These are phyloP conservation scores for Agonopterix subpropinquella DNA, from an alignment of 2,888 invertebrate genomes.

Conservation along the genomic window DNA sequence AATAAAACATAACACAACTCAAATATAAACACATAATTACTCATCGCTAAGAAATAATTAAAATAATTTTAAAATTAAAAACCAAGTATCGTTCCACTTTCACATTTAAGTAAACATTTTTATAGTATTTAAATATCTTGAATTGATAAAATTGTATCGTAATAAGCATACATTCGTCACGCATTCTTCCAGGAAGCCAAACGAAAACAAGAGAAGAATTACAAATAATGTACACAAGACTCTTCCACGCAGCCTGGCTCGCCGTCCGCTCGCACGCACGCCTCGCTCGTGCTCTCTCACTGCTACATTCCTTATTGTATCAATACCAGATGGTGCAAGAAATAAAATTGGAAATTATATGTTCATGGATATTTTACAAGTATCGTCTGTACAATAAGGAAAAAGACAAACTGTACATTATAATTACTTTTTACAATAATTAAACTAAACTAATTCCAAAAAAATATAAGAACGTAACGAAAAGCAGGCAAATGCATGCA, in stretches of 20 bases:
- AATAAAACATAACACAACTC: conserved; percentile 77
- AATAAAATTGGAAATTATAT: conserved; percentile 81
- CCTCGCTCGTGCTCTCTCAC: conserved; percentile 59
- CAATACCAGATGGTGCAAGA: conserved; percentile 81
- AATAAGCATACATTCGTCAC: conserved; percentile 44
- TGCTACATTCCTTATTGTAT: conserved; percentile 82
- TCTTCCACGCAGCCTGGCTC: conserved; percentile 35
- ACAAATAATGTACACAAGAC: conserved; percentile 28
- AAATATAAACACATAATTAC: conserved; percentile 72
- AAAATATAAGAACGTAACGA: conserved; percentile 75
- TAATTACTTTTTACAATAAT: conserved; percentile 70
- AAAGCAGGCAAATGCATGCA: conserved; percentile 85
- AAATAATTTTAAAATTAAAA: conserved; percentile 54
- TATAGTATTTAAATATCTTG: conserved; percentile 26
- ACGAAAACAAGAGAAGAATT: conserved; percentile 56
- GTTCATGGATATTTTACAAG: conserved; percentile 71
- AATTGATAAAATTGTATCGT: neutral
- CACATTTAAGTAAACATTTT: conserved; percentile 40
- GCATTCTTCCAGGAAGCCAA: conserved; percentile 61
- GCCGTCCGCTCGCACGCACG: conserved; percentile 45
- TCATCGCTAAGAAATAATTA: conserved; percentile 67
- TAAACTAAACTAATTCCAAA: conserved; percentile 73
- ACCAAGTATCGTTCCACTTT: conserved; percentile 50
- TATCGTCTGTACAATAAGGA: conserved; percentile 70
- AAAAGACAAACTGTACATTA: conserved; percentile 72